These are phyloP conservation scores for Enteromius anoplus DNA, from an alignment of 2,797 vertebrate species.

Conservation along the genomic window DNA sequence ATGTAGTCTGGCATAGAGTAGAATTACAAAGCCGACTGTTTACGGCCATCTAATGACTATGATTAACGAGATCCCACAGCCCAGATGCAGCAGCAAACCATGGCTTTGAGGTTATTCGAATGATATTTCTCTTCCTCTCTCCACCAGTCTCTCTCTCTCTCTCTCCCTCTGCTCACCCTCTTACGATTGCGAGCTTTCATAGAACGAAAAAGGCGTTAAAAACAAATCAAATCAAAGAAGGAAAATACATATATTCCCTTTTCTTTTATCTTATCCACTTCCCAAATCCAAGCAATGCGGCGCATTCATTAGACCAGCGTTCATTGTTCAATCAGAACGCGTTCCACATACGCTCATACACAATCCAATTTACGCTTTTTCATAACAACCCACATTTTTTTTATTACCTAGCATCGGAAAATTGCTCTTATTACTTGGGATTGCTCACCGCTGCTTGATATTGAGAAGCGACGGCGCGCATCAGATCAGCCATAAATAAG, in stretches of 20 bases:
- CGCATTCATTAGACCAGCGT: slow-evolving; percentile 21
- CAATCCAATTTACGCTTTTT: slow-evolving; percentile 8
- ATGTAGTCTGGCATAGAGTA: slow-evolving; percentile 5
- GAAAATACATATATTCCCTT: not conserved
- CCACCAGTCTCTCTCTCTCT: not conserved
- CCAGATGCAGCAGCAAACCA: slow-evolving; percentile 36
- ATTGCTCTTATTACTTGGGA: not conserved
- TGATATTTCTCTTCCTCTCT: slow-evolving; percentile 16
- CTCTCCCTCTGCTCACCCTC: not conserved
- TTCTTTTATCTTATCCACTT: not conserved
- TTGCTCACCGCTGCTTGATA: not conserved
- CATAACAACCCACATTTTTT: not conserved
- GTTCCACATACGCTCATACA: not conserved
- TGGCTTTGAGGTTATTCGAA: slow-evolving; percentile 25
- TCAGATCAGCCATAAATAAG: slow-evolving; percentile 38
- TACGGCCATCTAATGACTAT: slow-evolving; percentile 18
- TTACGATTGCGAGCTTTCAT: not conserved
- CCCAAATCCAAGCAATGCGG: slow-evolving; percentile 1
- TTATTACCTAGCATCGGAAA: slow-evolving; percentile 19
- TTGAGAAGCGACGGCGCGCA: slow-evolving; percentile 26
- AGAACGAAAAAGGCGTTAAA: not conserved
- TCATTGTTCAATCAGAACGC: slow-evolving; percentile 51
- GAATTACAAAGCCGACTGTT: slow-evolving; percentile 2
- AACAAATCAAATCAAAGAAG: not conserved
- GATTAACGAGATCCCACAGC: slow-evolving; percentile 20